Percentiles rank a stretch among this genome's conserved stretches.
These are phyloP conservation scores for Eudemis profundana DNA, from an alignment of 2,888 invertebrate species.

Conservation along the genomic window DNA sequence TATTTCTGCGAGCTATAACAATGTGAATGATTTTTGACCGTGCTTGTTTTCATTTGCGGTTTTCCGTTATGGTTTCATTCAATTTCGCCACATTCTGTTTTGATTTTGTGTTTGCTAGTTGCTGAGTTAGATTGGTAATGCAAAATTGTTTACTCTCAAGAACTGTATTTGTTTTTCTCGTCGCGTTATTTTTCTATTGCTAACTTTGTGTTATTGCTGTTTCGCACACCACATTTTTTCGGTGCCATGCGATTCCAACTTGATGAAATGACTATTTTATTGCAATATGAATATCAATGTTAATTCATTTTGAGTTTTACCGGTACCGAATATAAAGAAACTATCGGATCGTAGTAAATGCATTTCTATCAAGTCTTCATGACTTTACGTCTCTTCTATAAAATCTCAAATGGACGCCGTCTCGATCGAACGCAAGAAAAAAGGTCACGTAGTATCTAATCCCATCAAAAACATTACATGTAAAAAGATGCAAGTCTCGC, in stretches of 20 bases:
- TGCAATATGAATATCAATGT: not conserved
- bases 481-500: no score
- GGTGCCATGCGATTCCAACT: not conserved
- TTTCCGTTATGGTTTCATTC: slow-evolving; percentile 22
- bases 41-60: slow-evolving; percentile 21
- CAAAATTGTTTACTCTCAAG: not conserved
- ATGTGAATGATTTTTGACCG: not conserved
- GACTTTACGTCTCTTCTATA: no score
- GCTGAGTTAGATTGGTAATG: not conserved
- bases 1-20: slow-evolving; percentile 19
- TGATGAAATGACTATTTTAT: not conserved
- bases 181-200: no score
- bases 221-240: no score
- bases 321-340: no score
- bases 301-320: not conserved
- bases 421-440: no score
- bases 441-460: no score
- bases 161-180: not conserved
- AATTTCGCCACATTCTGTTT: slow-evolving; percentile 12
- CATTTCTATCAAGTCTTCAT: no score
- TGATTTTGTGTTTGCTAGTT: not conserved
- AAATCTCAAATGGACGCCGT: no score
- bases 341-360: no score
- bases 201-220: no score
- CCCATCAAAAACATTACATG: no score